These are phyloP conservation scores for Thunnus albacares DNA, from an alignment of 2,797 vertebrate species.

Conservation along the genomic window DNA sequence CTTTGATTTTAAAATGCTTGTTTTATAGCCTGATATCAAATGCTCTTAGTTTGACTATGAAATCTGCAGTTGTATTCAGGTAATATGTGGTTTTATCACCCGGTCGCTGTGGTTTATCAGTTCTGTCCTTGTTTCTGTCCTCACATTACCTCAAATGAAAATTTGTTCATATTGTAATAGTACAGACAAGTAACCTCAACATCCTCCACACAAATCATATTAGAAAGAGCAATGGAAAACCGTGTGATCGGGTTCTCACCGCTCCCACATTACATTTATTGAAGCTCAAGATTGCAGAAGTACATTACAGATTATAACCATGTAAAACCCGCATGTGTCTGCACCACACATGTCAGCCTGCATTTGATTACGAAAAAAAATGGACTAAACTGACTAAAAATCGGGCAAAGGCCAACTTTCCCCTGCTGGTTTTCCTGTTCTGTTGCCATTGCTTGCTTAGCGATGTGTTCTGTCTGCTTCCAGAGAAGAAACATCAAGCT, in stretches of 20 bases:
- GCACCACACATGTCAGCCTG: conserved; percentile 45
- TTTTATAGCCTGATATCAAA: conserved; percentile 49
- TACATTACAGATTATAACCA: conserved; percentile 27
- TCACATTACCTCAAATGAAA: conserved; percentile 19
- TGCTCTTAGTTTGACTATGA: conserved; percentile 57
- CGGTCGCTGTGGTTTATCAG: conserved; percentile 3
- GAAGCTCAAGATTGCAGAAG: conserved; percentile 32
- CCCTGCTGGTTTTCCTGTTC: conserved; percentile 38
- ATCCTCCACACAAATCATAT: not conserved
- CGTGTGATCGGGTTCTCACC: conserved; percentile 16
- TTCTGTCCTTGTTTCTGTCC: conserved; percentile 28
- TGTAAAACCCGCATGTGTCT: conserved; percentile 48
- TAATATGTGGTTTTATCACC: conserved; percentile 42
- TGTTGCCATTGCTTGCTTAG: conserved; percentile 32
- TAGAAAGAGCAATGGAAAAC: conserved; percentile 2
- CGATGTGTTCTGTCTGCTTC: not conserved
- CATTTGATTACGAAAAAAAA: conserved; percentile 54
- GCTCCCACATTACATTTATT: conserved; percentile 13
- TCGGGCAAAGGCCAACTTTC: conserved; percentile 34
- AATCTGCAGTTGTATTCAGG: conserved; percentile 42
- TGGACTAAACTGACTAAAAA: conserved; percentile 30
- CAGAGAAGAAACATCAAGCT: conserved; percentile 22
- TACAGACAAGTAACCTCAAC: not conserved
- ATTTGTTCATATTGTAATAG: not conserved
- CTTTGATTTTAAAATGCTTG: conserved; percentile 45